Evolutionary conservation across 2,888 invertebrate genomes (phyloP).

Genomic region (Brenthis hecate): DNA sequence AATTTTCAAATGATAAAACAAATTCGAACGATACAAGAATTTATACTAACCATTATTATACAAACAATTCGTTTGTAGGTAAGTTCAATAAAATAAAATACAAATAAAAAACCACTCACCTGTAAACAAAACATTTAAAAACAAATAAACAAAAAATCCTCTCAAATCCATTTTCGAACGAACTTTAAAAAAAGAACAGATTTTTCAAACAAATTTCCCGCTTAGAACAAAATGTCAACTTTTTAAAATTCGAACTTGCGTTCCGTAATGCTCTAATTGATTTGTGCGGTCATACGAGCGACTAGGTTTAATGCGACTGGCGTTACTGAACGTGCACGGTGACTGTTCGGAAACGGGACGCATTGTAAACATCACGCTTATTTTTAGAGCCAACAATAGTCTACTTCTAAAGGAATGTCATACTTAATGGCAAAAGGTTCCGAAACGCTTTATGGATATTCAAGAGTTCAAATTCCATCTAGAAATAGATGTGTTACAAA

Average conservation of each 20-base stretch:
- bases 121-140: slow-evolving; percentile 29
- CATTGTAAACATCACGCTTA: slow-evolving; percentile 56
- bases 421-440: slow-evolving; percentile 43
- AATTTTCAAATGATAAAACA: too few species aligned
- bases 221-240: slow-evolving; percentile 19
- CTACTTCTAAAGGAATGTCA: slow-evolving; percentile 47
- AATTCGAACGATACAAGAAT: too few species aligned
- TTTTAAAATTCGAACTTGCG: slow-evolving; percentile 43
- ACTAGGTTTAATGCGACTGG: slow-evolving; percentile 49
- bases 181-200: slow-evolving; percentile 16
- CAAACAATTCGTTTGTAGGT: not conserved
- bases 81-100: not conserved
- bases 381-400: slow-evolving; percentile 52
- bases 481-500: slow-evolving; percentile 33
- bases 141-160: slow-evolving; percentile 26
- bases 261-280: slow-evolving; percentile 45
- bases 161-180: slow-evolving; percentile 20
- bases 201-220: slow-evolving; percentile 11
- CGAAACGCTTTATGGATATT: slow-evolving; percentile 40
- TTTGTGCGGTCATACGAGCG: slow-evolving; percentile 46
- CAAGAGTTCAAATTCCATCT: slow-evolving; percentile 35
- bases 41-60: too few species aligned
- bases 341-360: slow-evolving; percentile 51
- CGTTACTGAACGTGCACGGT: slow-evolving; percentile 46
- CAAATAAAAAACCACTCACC: slow-evolving; percentile 31